Conservation (phyloP, 2,888 invertebrate genomes). For the Malacosoma neustria region DNA sequence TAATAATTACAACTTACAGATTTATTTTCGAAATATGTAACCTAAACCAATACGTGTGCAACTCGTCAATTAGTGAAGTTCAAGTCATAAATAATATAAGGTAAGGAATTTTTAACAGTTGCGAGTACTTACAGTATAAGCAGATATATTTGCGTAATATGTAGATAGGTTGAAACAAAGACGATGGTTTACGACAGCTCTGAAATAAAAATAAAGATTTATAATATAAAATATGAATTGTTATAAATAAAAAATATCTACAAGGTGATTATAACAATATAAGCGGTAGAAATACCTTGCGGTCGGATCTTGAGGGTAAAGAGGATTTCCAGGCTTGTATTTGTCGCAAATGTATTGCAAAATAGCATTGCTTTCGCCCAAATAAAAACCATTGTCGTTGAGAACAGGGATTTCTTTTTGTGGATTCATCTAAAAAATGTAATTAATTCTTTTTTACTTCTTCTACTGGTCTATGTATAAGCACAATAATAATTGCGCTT, state of each 20-base stretch:
- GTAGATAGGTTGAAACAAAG: slow-evolving; percentile 85
- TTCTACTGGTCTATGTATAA: background rate
- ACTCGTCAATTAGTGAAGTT: background rate
- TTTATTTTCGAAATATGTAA: no score
- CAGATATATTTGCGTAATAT: slow-evolving; percentile 81
- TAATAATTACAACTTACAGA: no score
- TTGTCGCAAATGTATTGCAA: slow-evolving; percentile 85
- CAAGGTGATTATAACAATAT: no score
- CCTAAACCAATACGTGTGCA: slow-evolving; percentile 2
- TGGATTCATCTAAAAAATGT: slow-evolving; percentile 78
- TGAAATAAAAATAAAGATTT: slow-evolving; percentile 22
- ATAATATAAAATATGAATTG: no score
- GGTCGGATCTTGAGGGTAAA: slow-evolving; percentile 83
- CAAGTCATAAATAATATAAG: background rate
- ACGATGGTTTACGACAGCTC: slow-evolving; percentile 86
- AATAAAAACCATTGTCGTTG: slow-evolving; percentile 84
- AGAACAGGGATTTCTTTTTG: slow-evolving; percentile 86
- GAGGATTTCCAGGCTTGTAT: slow-evolving; percentile 76
- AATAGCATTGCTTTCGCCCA: slow-evolving; percentile 84
- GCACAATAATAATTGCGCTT: no score
- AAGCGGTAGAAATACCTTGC: slow-evolving; percentile 49
- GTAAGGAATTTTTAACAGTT: no score
- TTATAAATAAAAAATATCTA: no score
- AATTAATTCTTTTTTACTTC: background rate
- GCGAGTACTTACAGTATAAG: slow-evolving; percentile 78